Percentiles rank a stretch among this genome's conserved stretches.
Evolutionary conservation across 2,888 invertebrate genomes (phyloP).

Genomic region (Nomada fucata): DNA sequence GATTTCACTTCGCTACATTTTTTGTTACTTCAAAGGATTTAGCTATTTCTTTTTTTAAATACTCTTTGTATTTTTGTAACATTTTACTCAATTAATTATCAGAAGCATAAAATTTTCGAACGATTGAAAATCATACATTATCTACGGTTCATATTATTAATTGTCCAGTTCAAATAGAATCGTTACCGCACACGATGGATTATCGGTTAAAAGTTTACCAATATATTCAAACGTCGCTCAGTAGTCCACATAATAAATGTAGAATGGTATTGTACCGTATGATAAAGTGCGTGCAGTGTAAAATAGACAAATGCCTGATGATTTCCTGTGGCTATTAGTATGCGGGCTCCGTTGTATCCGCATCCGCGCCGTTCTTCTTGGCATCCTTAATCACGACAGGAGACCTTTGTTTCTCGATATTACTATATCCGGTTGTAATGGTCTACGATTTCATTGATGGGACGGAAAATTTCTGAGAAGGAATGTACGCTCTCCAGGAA

Average conservation of each 20-base stretch:
- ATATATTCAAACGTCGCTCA: constrained; percentile 16
- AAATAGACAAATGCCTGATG: constrained; percentile 74
- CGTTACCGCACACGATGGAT: background rate
- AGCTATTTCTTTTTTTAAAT: too few relatives aligned
- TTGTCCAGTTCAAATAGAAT: background rate
- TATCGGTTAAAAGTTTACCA: constrained; percentile 4
- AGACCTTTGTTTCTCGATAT: constrained; percentile 70
- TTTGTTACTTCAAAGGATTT: too few relatives aligned
- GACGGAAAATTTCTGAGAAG: constrained; percentile 40
- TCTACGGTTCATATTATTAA: background rate
- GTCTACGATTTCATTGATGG: constrained; percentile 27
- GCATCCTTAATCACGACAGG: constrained; percentile 72
- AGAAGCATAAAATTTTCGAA: too few relatives aligned
- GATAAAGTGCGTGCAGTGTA: constrained; percentile 44
- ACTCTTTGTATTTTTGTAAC: background rate
- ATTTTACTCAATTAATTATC: background rate
- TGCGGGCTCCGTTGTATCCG: constrained; percentile 80
- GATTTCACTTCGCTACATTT: too few relatives aligned
- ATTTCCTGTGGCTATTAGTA: constrained; percentile 80
- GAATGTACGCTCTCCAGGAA: constrained; percentile 4
- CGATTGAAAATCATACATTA: background rate
- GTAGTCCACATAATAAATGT: constrained; percentile 54
- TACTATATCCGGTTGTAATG: constrained; percentile 72
- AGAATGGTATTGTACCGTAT: constrained; percentile 35
- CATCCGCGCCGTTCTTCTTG: constrained; percentile 70